Evolutionary conservation across 2,113 vertebrate species (phyloP).

Genomic region (Entelurus aequoreus): DNA sequence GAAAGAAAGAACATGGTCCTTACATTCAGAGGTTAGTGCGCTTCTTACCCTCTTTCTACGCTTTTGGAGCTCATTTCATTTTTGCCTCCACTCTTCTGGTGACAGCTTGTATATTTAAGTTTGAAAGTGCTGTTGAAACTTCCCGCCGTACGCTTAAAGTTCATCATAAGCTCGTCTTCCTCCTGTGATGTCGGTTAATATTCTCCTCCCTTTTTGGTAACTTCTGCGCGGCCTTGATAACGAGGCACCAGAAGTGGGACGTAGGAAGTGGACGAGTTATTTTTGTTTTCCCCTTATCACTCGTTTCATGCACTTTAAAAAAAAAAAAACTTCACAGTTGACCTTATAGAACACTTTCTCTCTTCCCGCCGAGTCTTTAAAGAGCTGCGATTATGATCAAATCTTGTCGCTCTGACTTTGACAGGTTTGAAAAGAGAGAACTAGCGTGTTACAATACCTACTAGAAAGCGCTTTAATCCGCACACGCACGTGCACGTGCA

Average conservation of each 20-base stretch:
- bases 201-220: slow-evolving; percentile 42
- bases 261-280: slow-evolving; percentile 64
- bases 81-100: slow-evolving; percentile 33
- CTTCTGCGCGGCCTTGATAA: slow-evolving; percentile 57
- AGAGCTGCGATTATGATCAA: slow-evolving; percentile 58
- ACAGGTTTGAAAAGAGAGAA: slow-evolving; percentile 53
- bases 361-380: slow-evolving; percentile 35
- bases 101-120: slow-evolving; percentile 21
- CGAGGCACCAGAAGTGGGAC: slow-evolving; percentile 31
- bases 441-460: slow-evolving; percentile 48
- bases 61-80: slow-evolving; percentile 16
- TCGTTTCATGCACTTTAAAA: slow-evolving; percentile 20
- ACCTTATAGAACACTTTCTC: slow-evolving; percentile 46
- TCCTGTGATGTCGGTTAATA: slow-evolving; percentile 33
- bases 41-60: slow-evolving; percentile 23
- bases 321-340: slow-evolving; percentile 31
- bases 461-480: slow-evolving; percentile 56
- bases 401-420: slow-evolving; percentile 49
- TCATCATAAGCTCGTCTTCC: background rate
- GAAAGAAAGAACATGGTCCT: slow-evolving; percentile 5
- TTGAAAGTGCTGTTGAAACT: slow-evolving; percentile 15
- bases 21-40: slow-evolving; percentile 31
- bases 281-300: slow-evolving; percentile 48
- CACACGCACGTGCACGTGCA: slow-evolving; percentile 21
- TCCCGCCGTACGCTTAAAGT: slow-evolving; percentile 3